These are phyloP conservation scores for Aythya baeri DNA, from an alignment of 2,113 vertebrate species.

Conservation along the genomic window DNA sequence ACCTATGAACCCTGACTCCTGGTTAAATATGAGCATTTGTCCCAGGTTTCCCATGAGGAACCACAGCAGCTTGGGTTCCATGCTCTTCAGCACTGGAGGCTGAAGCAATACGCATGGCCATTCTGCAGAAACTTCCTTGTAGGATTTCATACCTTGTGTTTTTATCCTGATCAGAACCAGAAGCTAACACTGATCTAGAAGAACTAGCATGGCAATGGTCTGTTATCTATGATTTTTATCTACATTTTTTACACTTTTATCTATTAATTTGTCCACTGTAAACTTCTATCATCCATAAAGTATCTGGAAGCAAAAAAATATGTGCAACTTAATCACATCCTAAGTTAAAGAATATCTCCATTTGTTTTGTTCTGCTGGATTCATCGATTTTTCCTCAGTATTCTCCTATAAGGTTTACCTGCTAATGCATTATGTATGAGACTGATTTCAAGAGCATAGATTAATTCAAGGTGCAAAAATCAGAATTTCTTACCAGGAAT, in stretches of 20 bases:
- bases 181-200: background rate
- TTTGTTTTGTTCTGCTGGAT: background rate
- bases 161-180: background rate
- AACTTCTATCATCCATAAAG: background rate
- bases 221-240: background rate
- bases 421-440: background rate
- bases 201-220: background rate
- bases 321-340: background rate
- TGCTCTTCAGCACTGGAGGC: background rate
- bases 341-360: background rate
- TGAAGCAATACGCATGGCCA: background rate
- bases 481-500: background rate
- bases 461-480: background rate
- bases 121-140: background rate
- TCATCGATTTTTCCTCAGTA: background rate
- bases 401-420: background rate
- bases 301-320: background rate
- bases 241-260: background rate
- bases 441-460: background rate
- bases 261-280: background rate
- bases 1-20: background rate
- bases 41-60: background rate
- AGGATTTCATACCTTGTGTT: background rate
- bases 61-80: background rate
- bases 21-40: background rate